Evolutionary conservation across 2,888 invertebrate species (phyloP).

Genomic region (Hirtodrosophila duncani): DNA sequence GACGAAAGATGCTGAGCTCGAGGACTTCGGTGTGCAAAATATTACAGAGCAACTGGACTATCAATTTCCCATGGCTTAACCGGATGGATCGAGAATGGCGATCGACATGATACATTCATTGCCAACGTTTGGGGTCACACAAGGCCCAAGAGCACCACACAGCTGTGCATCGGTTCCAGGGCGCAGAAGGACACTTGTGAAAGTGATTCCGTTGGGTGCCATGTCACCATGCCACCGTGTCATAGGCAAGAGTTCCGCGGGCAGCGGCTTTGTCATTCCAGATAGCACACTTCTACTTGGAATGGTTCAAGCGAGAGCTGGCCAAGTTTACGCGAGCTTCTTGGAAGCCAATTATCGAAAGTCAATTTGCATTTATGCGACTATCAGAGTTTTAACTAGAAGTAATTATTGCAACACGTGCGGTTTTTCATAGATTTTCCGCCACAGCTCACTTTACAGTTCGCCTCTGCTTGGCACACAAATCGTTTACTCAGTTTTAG

Average conservation of each 20-base stretch:
- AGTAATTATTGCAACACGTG: too few relatives aligned
- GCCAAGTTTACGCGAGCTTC: conserved; percentile 3
- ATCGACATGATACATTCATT: conserved; percentile 54
- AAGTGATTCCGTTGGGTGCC: conserved; percentile 72
- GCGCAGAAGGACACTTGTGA: conserved; percentile 61
- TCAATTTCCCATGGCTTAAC: conserved; percentile 76
- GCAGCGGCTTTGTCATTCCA: conserved; percentile 57
- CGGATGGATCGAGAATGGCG: conserved; percentile 69
- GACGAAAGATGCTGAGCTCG: conserved; percentile 66
- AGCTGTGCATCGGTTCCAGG: conserved; percentile 66
- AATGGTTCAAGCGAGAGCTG: conserved; percentile 59
- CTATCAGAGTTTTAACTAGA: too few relatives aligned
- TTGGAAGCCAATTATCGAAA: background rate
- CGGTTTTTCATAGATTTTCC: too few relatives aligned
- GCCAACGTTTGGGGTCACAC: conserved; percentile 80
- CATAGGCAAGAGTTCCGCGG: conserved; percentile 63
- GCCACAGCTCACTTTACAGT: too few relatives aligned
- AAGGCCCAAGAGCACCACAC: conserved; percentile 47
- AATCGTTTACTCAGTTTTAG: too few relatives aligned
- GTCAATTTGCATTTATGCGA: too few relatives aligned
- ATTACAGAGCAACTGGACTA: conserved; percentile 77
- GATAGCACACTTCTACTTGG: conserved; percentile 56
- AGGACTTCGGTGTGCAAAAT: conserved; percentile 65
- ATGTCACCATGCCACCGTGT: conserved; percentile 54
- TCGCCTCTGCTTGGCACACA: too few relatives aligned